phyloP scores from a whole-genome alignment of 1,140 invertebrate genomes.

The Leptopilina boulardi region DNA sequence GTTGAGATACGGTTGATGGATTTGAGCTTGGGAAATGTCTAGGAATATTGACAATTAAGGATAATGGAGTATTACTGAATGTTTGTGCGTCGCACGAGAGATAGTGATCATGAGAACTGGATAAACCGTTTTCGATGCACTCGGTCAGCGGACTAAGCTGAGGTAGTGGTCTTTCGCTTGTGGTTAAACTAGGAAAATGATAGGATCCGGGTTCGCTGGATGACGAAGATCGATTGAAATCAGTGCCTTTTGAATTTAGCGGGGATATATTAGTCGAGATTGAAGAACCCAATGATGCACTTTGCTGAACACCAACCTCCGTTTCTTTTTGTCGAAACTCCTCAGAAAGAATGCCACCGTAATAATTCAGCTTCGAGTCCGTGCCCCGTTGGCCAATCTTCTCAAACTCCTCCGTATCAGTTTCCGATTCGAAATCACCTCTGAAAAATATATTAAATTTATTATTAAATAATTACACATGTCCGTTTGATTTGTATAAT shows the following conservation, averaged over 20 bases:
- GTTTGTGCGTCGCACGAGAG: slow-evolving; percentile 5
- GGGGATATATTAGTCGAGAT: slow-evolving; percentile 70
- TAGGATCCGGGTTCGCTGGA: slow-evolving; percentile 67
- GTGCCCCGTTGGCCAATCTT: slow-evolving; percentile 81
- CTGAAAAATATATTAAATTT: slow-evolving; percentile 54
- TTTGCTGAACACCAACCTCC: slow-evolving; percentile 74
- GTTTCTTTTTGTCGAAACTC: slow-evolving; percentile 69
- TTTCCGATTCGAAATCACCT: slow-evolving; percentile 86
- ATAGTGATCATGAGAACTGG: slow-evolving; percentile 32
- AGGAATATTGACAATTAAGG: slow-evolving; percentile 40
- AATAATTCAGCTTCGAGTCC: slow-evolving; percentile 71
- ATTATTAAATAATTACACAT: slow-evolving; percentile 23
- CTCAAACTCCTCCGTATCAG: slow-evolving; percentile 89
- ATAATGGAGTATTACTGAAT: slow-evolving; percentile 41
- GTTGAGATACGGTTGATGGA: slow-evolving; percentile 57
- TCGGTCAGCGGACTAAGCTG: slow-evolving; percentile 70
- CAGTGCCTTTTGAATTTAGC: slow-evolving; percentile 66
- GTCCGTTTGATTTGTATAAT: background rate
- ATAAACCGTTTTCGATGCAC: slow-evolving; percentile 61
- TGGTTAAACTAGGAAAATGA: slow-evolving; percentile 66
- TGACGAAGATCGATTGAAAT: slow-evolving; percentile 65
- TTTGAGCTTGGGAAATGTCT: slow-evolving; percentile 62
- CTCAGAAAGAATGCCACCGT: slow-evolving; percentile 55
- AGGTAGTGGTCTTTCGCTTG: slow-evolving; percentile 59
- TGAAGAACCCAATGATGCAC: slow-evolving; percentile 69